Conservation (phyloP, 53 echinoderm and acorn worm genomes). For the Antedon mediterranea region DNA sequence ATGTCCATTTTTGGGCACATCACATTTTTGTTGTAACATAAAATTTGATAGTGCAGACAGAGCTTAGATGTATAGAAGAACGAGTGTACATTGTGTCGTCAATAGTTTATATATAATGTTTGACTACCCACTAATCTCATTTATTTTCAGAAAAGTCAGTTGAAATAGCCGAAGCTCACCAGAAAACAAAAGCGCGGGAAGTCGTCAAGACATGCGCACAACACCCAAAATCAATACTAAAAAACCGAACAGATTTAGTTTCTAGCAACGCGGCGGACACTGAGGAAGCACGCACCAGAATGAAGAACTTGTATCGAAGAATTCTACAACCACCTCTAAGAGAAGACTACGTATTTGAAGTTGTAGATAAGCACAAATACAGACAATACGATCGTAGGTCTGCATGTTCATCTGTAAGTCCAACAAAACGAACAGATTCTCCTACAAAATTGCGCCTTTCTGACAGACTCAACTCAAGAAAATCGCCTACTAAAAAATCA, state of each 20-base stretch:
- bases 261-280: background rate
- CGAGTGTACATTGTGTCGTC: too few species aligned
- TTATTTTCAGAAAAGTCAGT: background rate
- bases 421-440: background rate
- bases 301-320: conserved; percentile 62
- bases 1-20: too few species aligned
- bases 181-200: background rate
- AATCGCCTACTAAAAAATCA: conserved; percentile 9
- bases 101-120: too few species aligned
- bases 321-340: conserved; percentile 36
- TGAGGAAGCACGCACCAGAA: conserved; percentile 24
- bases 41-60: too few species aligned
- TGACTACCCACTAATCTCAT: background rate
- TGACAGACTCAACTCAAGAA: background rate
- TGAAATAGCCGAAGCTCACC: background rate
- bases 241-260: background rate
- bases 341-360: conserved; percentile 43
- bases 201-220: background rate
- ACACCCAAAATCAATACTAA: background rate
- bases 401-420: conserved; percentile 1
- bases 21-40: too few species aligned
- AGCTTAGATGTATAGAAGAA: too few species aligned
- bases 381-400: background rate
- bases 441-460: background rate
- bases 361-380: conserved; percentile 33